Conservation (phyloP, 2,888 invertebrate species). For the Marronus borbonicus region DNA sequence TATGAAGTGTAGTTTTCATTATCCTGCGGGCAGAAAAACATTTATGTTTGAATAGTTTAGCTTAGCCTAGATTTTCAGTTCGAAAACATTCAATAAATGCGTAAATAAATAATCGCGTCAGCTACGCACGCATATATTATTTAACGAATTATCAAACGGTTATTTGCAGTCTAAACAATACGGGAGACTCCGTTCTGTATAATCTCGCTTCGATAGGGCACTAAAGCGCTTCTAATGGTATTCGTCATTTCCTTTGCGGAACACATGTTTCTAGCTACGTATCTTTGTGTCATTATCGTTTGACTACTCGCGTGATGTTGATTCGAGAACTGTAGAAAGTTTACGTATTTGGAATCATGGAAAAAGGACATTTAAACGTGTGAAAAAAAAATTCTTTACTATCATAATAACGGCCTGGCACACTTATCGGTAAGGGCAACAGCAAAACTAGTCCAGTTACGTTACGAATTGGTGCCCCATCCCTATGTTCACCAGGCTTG, state of each 20-base stretch:
- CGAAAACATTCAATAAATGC: background rate
- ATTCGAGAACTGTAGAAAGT: too few relatives aligned
- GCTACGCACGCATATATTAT: background rate
- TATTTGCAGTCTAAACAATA: slow-evolving; percentile 34
- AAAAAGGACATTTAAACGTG: too few relatives aligned
- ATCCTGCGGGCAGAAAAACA: background rate
- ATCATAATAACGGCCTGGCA: too few relatives aligned
- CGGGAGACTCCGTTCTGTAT: slow-evolving; percentile 8
- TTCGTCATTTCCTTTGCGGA: slow-evolving; percentile 31
- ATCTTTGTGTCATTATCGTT: too few relatives aligned
- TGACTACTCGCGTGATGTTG: too few relatives aligned
- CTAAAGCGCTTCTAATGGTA: slow-evolving; percentile 32
- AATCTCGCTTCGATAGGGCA: slow-evolving; percentile 30
- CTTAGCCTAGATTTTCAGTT: background rate
- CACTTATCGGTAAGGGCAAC: too few relatives aligned
- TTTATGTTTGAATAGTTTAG: background rate
- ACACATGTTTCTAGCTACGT: slow-evolving; percentile 6
- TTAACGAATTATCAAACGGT: slow-evolving; percentile 24
- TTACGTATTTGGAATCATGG: too few relatives aligned
- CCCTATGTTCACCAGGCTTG: too few relatives aligned
- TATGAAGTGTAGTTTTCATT: background rate
- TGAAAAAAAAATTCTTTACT: too few relatives aligned
- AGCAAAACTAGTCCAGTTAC: too few relatives aligned
- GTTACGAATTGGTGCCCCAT: too few relatives aligned
- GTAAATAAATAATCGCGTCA: background rate